Evolutionary conservation across 2,113 vertebrate genomes (phyloP).

Genomic region (Ceyx cyanopectus): DNA sequence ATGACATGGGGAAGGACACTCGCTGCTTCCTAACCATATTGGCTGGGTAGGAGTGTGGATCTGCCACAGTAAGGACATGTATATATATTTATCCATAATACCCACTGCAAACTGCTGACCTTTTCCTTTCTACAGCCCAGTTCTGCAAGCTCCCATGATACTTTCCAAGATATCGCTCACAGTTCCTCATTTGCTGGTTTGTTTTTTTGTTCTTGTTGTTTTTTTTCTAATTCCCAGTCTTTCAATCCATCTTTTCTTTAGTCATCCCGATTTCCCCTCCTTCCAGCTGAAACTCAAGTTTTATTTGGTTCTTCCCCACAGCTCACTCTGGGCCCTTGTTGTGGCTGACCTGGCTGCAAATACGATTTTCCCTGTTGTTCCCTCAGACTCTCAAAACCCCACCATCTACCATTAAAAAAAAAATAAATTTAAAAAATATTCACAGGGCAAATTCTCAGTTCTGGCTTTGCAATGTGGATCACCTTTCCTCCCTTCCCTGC

Average conservation of each 20-base stretch:
- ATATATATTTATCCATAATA: neutral
- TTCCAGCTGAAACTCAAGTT: neutral
- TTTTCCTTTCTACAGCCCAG: neutral
- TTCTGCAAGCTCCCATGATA: fast-evolving
- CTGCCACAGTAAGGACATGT: neutral
- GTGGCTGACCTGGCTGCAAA: neutral
- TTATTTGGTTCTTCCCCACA: neutral
- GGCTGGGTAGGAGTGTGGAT: neutral
- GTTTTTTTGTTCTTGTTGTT: neutral
- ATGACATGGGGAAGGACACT: neutral
- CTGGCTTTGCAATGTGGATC: neutral
- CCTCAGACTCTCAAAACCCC: neutral
- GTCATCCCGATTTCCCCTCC: neutral
- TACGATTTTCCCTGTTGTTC: neutral
- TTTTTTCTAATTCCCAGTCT: neutral
- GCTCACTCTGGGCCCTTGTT: neutral
- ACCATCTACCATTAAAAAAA: neutral
- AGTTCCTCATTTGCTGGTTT: neutral
- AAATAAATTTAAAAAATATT: neutral
- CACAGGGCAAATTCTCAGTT: neutral
- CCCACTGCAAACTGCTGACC: neutral
- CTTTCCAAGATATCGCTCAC: neutral
- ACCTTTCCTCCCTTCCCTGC: neutral
- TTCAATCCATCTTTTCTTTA: neutral
- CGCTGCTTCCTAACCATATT: neutral